Conservation (phyloP, 1,140 invertebrate species). For the Grapholita molesta region DNA sequence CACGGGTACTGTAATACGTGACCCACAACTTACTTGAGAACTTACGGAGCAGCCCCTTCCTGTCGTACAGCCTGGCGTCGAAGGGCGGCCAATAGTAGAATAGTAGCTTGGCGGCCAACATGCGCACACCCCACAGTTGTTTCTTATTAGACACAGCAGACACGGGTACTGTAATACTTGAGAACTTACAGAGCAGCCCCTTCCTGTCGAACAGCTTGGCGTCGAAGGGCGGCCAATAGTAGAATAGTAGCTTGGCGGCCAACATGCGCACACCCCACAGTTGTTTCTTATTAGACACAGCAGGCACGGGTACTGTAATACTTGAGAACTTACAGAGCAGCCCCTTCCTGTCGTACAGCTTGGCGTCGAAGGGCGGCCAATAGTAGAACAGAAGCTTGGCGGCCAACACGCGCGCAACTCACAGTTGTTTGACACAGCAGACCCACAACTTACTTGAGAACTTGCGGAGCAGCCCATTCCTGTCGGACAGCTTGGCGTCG, state of each 20-base stretch:
- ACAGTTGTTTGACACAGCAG: too few species aligned
- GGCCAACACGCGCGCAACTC: constrained; percentile 92
- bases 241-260: constrained; percentile 98
- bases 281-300: too few species aligned
- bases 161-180: constrained; percentile 83
- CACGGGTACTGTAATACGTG: too few species aligned
- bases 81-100: constrained; percentile 99
- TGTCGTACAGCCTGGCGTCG: constrained; percentile 95
- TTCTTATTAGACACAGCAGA: too few species aligned
- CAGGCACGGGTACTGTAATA: too few species aligned
- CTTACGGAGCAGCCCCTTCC: constrained; percentile 92
- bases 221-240: constrained; percentile 99
- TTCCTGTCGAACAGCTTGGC: constrained; percentile 94
- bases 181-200: constrained; percentile 92
- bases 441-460: constrained; percentile 85
- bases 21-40: constrained; percentile 85
- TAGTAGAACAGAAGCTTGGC: constrained; percentile 99
- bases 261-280: constrained; percentile 92
- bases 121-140: constrained; percentile 89
- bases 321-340: constrained; percentile 94
- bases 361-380: constrained; percentile 98
- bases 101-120: constrained; percentile 97
- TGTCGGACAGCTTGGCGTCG: constrained; percentile 95
- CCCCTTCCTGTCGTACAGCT: constrained; percentile 93
- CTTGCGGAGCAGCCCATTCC: constrained; percentile 92